These are phyloP conservation scores for Drosophila lowei DNA, from an alignment of 1,140 invertebrate genomes.

Conservation along the genomic window DNA sequence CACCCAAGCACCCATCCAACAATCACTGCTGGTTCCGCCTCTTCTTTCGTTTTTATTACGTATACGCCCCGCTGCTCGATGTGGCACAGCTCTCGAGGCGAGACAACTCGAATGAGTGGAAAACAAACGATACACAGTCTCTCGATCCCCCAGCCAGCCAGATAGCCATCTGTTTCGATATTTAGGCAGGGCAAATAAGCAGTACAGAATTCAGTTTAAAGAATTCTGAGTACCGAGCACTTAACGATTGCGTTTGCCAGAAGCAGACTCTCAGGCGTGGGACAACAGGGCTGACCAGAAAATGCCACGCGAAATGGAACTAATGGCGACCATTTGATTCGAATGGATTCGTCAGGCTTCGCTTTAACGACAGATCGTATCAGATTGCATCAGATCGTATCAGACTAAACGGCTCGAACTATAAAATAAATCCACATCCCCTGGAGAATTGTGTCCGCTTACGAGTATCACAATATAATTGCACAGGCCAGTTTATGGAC, in stretches of 20 bases:
- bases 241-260: too few relatives aligned
- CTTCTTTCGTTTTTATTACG: constrained; percentile 49
- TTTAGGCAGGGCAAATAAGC: constrained; percentile 28
- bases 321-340: constrained; percentile 13
- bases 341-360: neutral
- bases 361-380: too few relatives aligned
- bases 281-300: constrained; percentile 3
- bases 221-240: neutral
- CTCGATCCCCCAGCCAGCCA: neutral
- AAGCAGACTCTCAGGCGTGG: neutral
- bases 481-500: neutral
- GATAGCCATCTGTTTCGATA: constrained; percentile 37
- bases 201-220: neutral
- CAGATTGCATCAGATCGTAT: too few relatives aligned
- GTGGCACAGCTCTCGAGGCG: constrained; percentile 47
- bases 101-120: neutral
- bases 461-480: neutral
- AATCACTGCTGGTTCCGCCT: constrained; percentile 9
- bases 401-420: constrained; percentile 1
- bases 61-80: constrained; percentile 61
- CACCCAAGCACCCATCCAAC: constrained; percentile 3
- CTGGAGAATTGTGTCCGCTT: too few relatives aligned
- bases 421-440: neutral
- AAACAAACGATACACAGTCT: too few relatives aligned
- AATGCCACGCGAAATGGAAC: constrained; percentile 22